These are phyloP conservation scores for Dissostichus mawsoni DNA, from an alignment of 2,113 vertebrate species.

Conservation along the genomic window DNA sequence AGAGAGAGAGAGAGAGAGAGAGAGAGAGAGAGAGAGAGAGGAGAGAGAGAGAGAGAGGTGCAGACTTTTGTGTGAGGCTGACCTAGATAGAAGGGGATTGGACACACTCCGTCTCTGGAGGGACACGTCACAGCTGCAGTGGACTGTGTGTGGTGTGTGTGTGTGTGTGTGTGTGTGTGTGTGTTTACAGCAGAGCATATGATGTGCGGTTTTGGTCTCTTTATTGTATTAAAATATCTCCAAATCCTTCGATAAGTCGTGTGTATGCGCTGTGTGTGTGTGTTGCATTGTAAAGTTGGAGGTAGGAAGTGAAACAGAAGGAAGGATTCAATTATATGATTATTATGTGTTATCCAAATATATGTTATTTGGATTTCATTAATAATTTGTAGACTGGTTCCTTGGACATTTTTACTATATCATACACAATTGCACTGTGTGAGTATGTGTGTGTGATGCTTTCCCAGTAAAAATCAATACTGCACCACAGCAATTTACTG, in stretches of 20 bases:
- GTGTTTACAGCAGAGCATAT: conserved; percentile 40
- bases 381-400: background rate
- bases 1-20: conserved; percentile 44
- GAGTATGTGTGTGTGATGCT: conserved; percentile 12
- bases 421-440: background rate
- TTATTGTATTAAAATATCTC: conserved; percentile 40
- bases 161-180: conserved; percentile 43
- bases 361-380: background rate
- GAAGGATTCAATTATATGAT: conserved; percentile 26
- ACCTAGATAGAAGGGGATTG: conserved; percentile 76
- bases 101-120: conserved; percentile 74
- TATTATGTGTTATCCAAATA: background rate
- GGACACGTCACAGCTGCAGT: conserved; percentile 66
- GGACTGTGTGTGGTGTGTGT: conserved; percentile 28
- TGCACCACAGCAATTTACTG: conserved; percentile 35
- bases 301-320: conserved; percentile 7
- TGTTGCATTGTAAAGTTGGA: conserved; percentile 7
- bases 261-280: background rate
- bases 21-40: conserved; percentile 33
- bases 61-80: conserved; percentile 66
- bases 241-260: background rate
- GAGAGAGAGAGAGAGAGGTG: conserved; percentile 54
- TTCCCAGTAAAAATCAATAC: conserved; percentile 55
- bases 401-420: background rate
- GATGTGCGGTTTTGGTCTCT: conserved; percentile 22